phyloP scores from a whole-genome alignment of 2,797 vertebrate species.

The Dicrostonyx torquatus region DNA sequence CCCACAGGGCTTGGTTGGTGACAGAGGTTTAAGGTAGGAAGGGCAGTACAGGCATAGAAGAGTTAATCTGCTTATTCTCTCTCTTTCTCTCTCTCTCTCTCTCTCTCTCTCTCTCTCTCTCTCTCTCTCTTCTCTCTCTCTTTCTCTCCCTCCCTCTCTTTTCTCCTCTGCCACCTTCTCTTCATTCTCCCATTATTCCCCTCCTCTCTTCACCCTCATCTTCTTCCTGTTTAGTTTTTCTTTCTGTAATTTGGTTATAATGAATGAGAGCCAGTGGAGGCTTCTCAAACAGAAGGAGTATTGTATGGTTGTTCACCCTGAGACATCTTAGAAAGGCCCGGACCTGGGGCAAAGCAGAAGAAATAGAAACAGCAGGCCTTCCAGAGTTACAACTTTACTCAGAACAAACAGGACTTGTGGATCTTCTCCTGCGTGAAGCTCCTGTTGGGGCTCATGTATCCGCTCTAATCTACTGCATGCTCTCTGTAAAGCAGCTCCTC shows the following conservation, averaged over 20 bases:
- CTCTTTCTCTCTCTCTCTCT: background rate
- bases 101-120: background rate
- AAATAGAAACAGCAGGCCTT: background rate
- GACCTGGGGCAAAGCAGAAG: background rate
- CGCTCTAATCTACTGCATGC: background rate
- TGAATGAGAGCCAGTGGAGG: background rate
- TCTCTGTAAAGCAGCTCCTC: background rate
- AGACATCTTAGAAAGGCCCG: background rate
- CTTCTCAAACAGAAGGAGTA: background rate
- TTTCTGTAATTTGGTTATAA: background rate
- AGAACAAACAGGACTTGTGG: background rate
- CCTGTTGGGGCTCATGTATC: rapidly evolving
- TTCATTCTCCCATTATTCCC: background rate
- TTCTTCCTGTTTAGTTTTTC: background rate
- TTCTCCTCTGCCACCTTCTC: background rate
- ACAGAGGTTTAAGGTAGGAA: background rate
- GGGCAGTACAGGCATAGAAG: background rate
- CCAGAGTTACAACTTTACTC: background rate
- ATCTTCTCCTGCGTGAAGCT: background rate
- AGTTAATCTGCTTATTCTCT: background rate
- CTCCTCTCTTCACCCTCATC: background rate
- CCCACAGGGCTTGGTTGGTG: background rate
- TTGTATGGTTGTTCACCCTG: background rate
- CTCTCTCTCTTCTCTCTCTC: background rate
- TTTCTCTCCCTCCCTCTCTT: background rate